These are phyloP conservation scores for Rhadina sibilatrix DNA, from an alignment of 2,113 vertebrate species.

Conservation along the genomic window DNA sequence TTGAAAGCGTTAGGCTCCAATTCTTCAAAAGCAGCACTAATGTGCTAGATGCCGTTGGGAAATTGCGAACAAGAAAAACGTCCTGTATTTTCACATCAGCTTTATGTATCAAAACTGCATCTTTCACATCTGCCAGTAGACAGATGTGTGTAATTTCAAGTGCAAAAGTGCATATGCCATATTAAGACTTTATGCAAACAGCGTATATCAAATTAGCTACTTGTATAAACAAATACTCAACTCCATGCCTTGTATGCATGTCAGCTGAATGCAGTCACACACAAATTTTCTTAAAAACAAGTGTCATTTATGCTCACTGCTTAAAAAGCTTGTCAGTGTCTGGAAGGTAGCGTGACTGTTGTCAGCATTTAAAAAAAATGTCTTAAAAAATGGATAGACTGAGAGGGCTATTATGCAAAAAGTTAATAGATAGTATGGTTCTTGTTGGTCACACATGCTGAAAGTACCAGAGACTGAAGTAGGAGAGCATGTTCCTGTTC, in stretches of 20 bases:
- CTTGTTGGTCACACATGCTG: slow-evolving; percentile 35
- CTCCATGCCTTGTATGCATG: not conserved
- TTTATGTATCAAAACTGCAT: not conserved
- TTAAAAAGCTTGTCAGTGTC: not conserved
- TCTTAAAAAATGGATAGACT: not conserved
- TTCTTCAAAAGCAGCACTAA: not conserved
- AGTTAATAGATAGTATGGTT: slow-evolving; percentile 11
- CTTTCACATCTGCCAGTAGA: not conserved
- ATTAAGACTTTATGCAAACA: slow-evolving; percentile 12
- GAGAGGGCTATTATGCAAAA: not conserved
- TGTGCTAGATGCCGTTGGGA: not conserved
- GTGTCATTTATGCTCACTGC: not conserved
- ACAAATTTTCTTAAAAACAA: not conserved
- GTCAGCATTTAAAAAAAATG: not conserved
- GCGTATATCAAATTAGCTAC: not conserved
- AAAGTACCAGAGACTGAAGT: slow-evolving; percentile 6
- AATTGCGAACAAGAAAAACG: not conserved
- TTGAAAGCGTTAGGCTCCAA: not conserved
- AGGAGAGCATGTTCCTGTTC: slow-evolving; percentile 12
- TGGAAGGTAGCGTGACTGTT: not conserved
- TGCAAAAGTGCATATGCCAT: not conserved
- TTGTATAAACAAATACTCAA: slow-evolving; percentile 24
- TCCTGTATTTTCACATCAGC: not conserved
- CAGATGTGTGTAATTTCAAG: not conserved
- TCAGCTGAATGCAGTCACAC: not conserved